phyloP scores from a whole-genome alignment of 2,113 vertebrate genomes.

The Tetrao urogallus region DNA sequence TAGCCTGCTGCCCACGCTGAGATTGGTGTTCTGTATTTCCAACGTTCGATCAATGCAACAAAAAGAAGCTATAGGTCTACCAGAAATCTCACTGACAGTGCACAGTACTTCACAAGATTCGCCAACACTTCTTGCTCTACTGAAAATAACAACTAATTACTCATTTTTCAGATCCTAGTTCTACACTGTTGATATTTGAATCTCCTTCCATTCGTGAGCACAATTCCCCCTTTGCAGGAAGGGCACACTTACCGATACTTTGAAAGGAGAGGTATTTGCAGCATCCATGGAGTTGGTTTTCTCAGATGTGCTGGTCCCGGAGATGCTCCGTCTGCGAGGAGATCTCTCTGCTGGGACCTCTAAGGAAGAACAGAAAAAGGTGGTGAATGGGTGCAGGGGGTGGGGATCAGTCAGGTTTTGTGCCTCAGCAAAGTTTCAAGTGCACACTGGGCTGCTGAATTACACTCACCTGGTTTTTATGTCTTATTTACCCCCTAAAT shows the following conservation, averaged over 20 bases:
- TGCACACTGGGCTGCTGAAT: not conserved
- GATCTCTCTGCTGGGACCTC: constrained; percentile 92
- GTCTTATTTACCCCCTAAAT: not conserved
- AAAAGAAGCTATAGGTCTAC: not conserved
- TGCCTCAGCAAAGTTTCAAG: constrained; percentile 20
- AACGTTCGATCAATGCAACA: not conserved
- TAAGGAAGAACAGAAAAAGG: constrained; percentile 61
- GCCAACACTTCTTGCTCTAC: not conserved
- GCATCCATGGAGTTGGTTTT: constrained; percentile 87
- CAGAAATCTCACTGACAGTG: not conserved
- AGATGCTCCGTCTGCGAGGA: constrained; percentile 95
- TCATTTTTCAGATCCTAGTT: not conserved
- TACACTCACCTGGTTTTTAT: not conserved
- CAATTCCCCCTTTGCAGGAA: not conserved
- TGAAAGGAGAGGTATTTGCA: constrained; percentile 92
- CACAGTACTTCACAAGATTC: too few species aligned
- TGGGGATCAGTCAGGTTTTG: not conserved
- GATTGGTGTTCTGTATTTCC: not conserved
- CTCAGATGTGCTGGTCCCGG: constrained; percentile 90
- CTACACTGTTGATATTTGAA: not conserved
- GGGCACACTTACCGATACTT: constrained; percentile 89
- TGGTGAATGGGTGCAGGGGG: constrained; percentile 31
- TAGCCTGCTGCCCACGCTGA: constrained; percentile 45
- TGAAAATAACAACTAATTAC: not conserved
- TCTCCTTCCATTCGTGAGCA: not conserved